Base-by-base conservation (phyloP, 2,888 invertebrate species). In the Ariolimax columbianus region DNA sequence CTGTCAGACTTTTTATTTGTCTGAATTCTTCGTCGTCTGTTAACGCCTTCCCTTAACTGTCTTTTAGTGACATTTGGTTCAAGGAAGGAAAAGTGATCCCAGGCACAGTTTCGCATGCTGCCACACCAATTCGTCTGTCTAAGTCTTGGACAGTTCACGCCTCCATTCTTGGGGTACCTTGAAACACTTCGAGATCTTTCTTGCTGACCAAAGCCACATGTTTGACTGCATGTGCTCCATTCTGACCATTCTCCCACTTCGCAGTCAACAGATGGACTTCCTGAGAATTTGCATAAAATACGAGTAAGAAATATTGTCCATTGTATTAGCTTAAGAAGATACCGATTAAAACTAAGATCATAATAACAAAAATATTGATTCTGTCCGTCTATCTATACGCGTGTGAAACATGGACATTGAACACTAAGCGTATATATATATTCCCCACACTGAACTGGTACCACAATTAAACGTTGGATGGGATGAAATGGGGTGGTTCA, bases 201-300 rank as follows among this genome's bases (percentile, higher is more conserved):
- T 94, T 97, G 97, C 92, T 97, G 97, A 40, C 98, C 98, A 87
- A 98, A 97, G 88, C 97, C 97, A 93, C 98, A 97, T 82, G 97
- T 96, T 92, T 97, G 96, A 94, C 96, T 97, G 95, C 98, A 98
- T 0, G 89, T 43, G 26, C 89, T 88, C 93, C 93, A 93, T 1
- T 82, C 81, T 17, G 90, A 87, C 93, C 93, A 93, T n/a, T 91
- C 89, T 0, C 90, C 89, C 36, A 93, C 91, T 26, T 89, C 83
- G 63, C 93, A 93, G 86, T 91, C 92, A 26, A 88, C 80, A 51
- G 38, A 63, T 30, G 47, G 33, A n/a, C 7, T 40, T 1, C 68
- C 82, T 82, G 82, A 9, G 47, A 47, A 17, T 47, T 47, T 47
- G 47, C 9, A 47, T 55, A 23, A 3, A 55, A 19, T 55, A 55